phyloP scores from a whole-genome alignment of 2,797 vertebrate genomes.

The Phyllotis vaccarum region DNA sequence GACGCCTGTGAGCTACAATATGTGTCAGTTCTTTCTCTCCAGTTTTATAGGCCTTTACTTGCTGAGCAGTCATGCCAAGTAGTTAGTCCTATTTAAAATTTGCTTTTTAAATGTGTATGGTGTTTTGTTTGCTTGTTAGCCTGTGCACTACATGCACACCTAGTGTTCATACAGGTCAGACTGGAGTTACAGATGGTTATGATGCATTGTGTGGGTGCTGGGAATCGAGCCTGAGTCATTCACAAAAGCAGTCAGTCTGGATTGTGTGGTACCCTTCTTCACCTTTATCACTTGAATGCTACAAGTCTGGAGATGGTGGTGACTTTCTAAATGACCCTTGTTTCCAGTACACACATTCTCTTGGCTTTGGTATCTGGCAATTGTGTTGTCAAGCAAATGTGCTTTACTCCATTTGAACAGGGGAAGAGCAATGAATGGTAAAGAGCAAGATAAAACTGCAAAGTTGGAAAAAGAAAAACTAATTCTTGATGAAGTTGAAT shows the following conservation, averaged over 20 bases:
- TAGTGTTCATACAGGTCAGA: neutral
- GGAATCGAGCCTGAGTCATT: neutral
- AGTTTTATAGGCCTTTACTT: neutral
- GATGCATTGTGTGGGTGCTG: neutral
- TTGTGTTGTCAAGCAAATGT: neutral
- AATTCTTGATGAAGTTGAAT: neutral
- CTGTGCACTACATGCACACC: no score
- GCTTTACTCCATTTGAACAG: conserved; percentile 26
- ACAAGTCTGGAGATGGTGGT: neutral
- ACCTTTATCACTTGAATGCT: neutral
- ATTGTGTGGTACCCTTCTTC: neutral
- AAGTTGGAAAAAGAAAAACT: conserved; percentile 1
- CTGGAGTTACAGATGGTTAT: neutral
- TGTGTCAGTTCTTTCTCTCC: neutral
- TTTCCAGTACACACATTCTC: neutral
- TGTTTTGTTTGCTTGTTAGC: no score
- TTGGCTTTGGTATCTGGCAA: conserved; percentile 39
- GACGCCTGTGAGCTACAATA: neutral
- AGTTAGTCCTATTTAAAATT: neutral
- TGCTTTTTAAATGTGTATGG: neutral
- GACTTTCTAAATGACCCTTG: neutral
- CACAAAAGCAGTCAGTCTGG: neutral
- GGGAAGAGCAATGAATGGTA: neutral
- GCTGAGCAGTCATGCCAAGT: neutral
- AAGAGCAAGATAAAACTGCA: neutral